Conservation (phyloP, 2,888 invertebrate genomes). For the Catonia carolina region DNA sequence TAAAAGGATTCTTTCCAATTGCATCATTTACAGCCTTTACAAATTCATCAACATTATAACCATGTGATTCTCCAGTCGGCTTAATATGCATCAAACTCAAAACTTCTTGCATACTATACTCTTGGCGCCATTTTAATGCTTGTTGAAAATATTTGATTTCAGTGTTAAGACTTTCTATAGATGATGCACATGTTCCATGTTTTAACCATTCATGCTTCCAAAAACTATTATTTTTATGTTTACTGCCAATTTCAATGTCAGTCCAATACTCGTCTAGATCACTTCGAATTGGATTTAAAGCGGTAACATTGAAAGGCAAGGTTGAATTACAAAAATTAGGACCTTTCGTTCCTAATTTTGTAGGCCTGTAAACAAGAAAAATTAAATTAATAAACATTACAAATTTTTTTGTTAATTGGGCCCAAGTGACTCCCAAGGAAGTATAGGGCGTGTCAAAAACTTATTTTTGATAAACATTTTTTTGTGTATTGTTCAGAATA, state of each 20-base stretch:
- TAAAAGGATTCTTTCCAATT: conserved; percentile 53
- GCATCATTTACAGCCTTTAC: conserved; percentile 49
- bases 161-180: conserved; percentile 49
- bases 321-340: conserved; percentile 66
- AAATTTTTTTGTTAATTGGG: too few species aligned
- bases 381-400: too few species aligned
- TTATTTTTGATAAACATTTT: too few species aligned
- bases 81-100: conserved; percentile 51
- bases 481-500: too few species aligned
- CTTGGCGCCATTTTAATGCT: conserved; percentile 54
- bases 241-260: conserved; percentile 54
- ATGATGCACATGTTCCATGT: conserved; percentile 71
- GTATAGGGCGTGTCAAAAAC: too few species aligned
- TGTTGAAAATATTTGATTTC: conserved; percentile 62
- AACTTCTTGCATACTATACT: conserved; percentile 55
- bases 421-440: too few species aligned
- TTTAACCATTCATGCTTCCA: conserved; percentile 81
- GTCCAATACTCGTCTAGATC: conserved; percentile 60
- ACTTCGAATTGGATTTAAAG: conserved; percentile 52
- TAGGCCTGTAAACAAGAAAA: conserved; percentile 63
- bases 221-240: conserved; percentile 48
- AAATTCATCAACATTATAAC: conserved; percentile 46
- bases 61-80: conserved; percentile 44
- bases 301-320: conserved; percentile 56
- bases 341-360: conserved; percentile 57